Evolutionary conservation across 2,888 invertebrate species (phyloP).

Genomic region (Rhingia campestris): DNA sequence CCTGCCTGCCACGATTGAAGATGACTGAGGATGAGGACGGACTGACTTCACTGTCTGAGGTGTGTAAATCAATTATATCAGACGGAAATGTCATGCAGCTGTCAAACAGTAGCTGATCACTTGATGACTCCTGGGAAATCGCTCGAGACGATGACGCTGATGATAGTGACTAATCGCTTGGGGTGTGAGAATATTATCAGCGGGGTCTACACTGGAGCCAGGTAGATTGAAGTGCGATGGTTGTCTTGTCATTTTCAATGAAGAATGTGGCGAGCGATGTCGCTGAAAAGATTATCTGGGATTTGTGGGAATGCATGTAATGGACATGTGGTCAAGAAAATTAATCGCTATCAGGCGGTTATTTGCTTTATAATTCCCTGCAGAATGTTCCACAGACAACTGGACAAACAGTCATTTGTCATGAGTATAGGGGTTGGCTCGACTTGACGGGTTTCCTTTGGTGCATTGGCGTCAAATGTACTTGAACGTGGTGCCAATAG

Average conservation of each 20-base stretch:
- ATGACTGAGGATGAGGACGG: not conserved
- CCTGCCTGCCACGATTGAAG: not conserved
- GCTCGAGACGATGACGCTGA: conserved; percentile 13
- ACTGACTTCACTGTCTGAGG: conserved; percentile 38
- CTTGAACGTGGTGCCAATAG: not conserved
- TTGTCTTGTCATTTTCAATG: not conserved
- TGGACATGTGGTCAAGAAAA: conserved; percentile 29
- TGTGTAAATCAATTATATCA: conserved; percentile 72
- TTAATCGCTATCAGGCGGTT: conserved; percentile 43
- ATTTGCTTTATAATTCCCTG: conserved; percentile 39
- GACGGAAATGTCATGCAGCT: conserved; percentile 70
- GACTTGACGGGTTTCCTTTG: not conserved
- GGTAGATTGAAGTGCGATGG: conserved; percentile 36
- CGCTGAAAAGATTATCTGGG: conserved; percentile 42
- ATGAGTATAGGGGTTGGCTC: not conserved
- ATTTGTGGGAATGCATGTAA: conserved; percentile 41
- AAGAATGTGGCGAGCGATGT: conserved; percentile 36
- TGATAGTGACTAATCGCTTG: conserved; percentile 53
- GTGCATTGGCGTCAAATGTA: not conserved
- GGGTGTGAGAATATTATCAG: conserved; percentile 41
- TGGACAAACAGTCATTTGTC: conserved; percentile 10
- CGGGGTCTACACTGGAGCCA: conserved; percentile 24
- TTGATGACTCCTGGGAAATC: conserved; percentile 68
- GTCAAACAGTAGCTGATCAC: conserved; percentile 73
- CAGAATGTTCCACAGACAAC: conserved; percentile 26